phyloP scores from a whole-genome alignment of 2,113 vertebrate genomes.

The Saimiri boliviensis region DNA sequence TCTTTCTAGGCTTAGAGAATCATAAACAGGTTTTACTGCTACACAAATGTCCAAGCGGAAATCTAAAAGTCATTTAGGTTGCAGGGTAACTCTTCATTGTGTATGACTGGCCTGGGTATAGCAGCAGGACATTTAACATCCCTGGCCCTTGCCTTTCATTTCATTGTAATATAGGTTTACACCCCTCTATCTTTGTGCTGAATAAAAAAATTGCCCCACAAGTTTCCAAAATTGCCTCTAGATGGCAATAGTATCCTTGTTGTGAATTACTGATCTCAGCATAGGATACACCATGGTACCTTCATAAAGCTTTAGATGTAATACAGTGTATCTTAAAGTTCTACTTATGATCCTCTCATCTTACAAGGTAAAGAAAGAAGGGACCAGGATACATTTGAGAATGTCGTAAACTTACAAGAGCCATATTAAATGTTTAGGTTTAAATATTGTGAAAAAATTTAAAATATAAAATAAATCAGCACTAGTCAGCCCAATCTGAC shows the following conservation, averaged over 20 bases:
- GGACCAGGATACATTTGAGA: neutral
- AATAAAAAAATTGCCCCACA: neutral
- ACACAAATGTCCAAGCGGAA: neutral
- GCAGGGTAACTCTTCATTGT: neutral
- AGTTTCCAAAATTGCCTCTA: constrained; percentile 55
- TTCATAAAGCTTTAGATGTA: neutral
- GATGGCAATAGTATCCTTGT: constrained; percentile 48
- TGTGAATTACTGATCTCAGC: neutral
- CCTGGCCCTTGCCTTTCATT: neutral
- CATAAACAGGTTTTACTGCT: constrained; percentile 1
- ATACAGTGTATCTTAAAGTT: constrained; percentile 11
- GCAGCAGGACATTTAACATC: neutral
- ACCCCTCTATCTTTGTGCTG: neutral
- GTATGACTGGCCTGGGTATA: neutral
- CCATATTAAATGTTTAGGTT: neutral
- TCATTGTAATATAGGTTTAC: neutral
- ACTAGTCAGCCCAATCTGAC: neutral
- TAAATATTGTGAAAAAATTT: constrained; percentile 34
- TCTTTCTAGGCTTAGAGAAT: neutral
- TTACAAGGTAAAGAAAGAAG: neutral
- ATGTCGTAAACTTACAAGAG: neutral
- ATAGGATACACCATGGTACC: neutral
- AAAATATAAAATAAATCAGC: constrained; percentile 49
- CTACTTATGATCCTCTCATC: neutral
- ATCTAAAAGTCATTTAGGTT: neutral